Percentiles rank a stretch among this genome's conserved stretches.
Conservation (phyloP, 2,113 vertebrate species). For the Ctenodactylus gundi region DNA sequence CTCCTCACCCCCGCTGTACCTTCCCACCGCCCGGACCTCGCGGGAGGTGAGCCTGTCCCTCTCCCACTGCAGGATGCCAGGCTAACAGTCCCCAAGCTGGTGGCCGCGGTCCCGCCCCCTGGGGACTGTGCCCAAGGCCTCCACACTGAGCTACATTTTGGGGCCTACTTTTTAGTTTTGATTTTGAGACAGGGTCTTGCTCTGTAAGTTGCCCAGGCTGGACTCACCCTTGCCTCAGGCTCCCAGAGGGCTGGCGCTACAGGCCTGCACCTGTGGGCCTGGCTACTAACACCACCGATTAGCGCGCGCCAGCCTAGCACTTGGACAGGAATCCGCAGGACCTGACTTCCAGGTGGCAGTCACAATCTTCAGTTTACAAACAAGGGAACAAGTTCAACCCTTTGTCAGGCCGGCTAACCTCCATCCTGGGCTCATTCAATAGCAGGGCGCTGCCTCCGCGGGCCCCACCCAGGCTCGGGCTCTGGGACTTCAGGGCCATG, state of each 20-base stretch:
- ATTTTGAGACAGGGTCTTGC: not conserved
- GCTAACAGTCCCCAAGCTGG: too few relatives aligned
- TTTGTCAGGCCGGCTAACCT: not conserved
- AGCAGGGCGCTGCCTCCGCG: not conserved
- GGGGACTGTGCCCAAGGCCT: too few relatives aligned
- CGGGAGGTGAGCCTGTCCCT: too few relatives aligned
- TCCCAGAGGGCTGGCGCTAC: not conserved
- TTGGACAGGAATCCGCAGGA: not conserved
- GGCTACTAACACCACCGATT: not conserved
- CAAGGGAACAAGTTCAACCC: not conserved
- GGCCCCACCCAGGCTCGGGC: too few relatives aligned
- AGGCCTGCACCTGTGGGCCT: not conserved
- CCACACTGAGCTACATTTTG: too few relatives aligned
- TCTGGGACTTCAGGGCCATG: not conserved
- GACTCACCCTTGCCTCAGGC: not conserved
- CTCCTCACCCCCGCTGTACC: not conserved
- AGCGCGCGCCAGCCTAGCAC: accelerated
- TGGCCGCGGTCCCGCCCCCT: too few relatives aligned
- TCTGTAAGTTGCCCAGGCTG: not conserved
- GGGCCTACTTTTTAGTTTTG: not conserved
- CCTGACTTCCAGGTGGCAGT: not conserved
- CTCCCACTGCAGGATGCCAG: too few relatives aligned
- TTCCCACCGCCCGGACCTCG: too few relatives aligned
- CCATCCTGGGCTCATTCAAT: not conserved
- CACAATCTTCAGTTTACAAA: not conserved